Base-by-base conservation (phyloP, 2,113 vertebrate species). In the Pterocles burchelli region DNA sequence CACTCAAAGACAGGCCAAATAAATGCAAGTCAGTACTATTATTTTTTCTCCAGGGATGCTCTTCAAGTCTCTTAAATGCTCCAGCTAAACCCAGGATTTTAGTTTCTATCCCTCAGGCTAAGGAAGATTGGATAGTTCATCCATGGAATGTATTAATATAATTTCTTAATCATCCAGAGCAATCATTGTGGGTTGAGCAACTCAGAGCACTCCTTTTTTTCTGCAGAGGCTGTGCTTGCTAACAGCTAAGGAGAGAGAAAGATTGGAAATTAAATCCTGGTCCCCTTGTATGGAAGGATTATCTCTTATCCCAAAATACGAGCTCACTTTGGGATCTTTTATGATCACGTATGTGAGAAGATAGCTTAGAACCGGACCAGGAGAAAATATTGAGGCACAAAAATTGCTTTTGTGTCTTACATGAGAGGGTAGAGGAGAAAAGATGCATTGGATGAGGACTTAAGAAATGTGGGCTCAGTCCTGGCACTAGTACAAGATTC, bases 101-200 rank as follows among this genome's bases (percentile, higher is more conserved):
- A 90, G 95, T 96, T 96, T 94, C 96, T 96, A 16, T 72, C 76
- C 95, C 93, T 93, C 43, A 62, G 90, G 95, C 90, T 94, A 96
- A 92, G 96, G 93, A 97, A 96, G 92, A 96, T 89, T 93, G 93
- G 93, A 86, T 81, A 93, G 43, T 84, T 96, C 83, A 81, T 86
- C 90, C 76, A 65, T 81, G 88, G 90, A 96, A 95, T 87, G 70
- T 76, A 81, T 93, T 95, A 95, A 96, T 88, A 87, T 65, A 7
- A 65, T 38, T 93, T 96, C 93, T 96, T 95, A 97, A 95, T 96
- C 83, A 96, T 90, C 73, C 54, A 62, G 79, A 85, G 80, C 70
- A 95, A 94, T 93, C 86, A 79, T 25, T 55, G 68, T 10, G 94
- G n/a, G 52, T 95, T 96, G 90, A 94, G 96, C 73, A 97, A 97